Percentiles rank a stretch among this genome's conserved stretches.
These are phyloP conservation scores for Diacarnus erythraeanus DNA, from an alignment of 37 sponge, comb jelly and placozoan species.

Conservation along the genomic window DNA sequence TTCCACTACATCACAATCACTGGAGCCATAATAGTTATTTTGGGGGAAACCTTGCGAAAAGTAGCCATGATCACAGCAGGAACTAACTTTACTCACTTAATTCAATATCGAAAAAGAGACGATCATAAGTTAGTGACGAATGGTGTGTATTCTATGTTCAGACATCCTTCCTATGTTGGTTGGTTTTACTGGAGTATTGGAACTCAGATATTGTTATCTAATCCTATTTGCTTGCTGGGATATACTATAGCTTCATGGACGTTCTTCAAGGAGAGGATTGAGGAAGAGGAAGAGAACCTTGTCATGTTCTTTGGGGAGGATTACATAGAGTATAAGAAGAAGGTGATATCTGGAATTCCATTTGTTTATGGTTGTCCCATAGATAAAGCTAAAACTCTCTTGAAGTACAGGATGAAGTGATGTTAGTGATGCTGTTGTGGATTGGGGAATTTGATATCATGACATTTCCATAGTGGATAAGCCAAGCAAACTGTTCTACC, in stretches of 20 bases:
- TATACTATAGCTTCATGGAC: slow-evolving; percentile 77
- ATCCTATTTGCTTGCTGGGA: slow-evolving; percentile 81
- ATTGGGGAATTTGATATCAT: too few species aligned
- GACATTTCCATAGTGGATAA: too few species aligned
- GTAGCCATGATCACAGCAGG: slow-evolving; percentile 89
- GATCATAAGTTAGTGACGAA: slow-evolving; percentile 76
- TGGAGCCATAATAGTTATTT: slow-evolving; percentile 63
- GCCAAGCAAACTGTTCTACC: too few species aligned
- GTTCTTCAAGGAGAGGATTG: slow-evolving; percentile 93
- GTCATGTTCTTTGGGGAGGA: slow-evolving; percentile 84
- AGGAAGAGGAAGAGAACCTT: slow-evolving; percentile 78
- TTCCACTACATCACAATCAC: slow-evolving; percentile 14
- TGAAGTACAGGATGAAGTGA: neutral
- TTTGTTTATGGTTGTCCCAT: slow-evolving; percentile 71
- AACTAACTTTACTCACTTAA: slow-evolving; percentile 88
- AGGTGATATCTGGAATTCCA: slow-evolving; percentile 88
- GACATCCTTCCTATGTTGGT: slow-evolving; percentile 96
- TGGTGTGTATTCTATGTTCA: slow-evolving; percentile 81
- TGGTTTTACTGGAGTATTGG: slow-evolving; percentile 99
- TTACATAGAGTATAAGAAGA: slow-evolving; percentile 83
- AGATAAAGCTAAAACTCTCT: neutral
- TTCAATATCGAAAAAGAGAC: slow-evolving; percentile 56
- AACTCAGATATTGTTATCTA: slow-evolving; percentile 89
- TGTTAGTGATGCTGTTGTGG: too few species aligned
- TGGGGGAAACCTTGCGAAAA: slow-evolving; percentile 84